Evolutionary conservation across 2,888 invertebrate genomes (phyloP).

Genomic region (Nesidiocoris tenuis): DNA sequence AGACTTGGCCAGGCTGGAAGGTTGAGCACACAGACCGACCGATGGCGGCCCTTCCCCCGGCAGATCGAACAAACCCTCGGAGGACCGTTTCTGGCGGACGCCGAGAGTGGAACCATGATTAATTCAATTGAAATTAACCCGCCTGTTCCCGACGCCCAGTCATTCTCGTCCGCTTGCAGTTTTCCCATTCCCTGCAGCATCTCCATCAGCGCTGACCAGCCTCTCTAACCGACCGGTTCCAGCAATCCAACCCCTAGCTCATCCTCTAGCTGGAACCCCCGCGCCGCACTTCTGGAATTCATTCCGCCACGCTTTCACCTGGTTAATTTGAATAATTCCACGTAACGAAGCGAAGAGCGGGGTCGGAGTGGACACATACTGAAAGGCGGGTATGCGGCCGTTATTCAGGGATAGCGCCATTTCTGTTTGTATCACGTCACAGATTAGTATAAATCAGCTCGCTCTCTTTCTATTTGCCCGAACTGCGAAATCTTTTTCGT

Average conservation of each 20-base stretch:
- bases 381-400: background rate
- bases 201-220: background rate
- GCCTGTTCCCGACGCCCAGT: conserved; percentile 9
- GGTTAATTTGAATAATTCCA: conserved; percentile 43
- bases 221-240: conserved; percentile 2
- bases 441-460: no score
- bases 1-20: conserved; percentile 2
- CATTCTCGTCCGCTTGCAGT: conserved; percentile 13
- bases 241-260: background rate
- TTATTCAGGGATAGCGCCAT: conserved; percentile 5
- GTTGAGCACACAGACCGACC: conserved; percentile 11
- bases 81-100: background rate
- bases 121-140: conserved; percentile 43
- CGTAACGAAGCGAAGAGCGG: conserved; percentile 21
- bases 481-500: no score
- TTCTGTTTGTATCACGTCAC: conserved; percentile 31
- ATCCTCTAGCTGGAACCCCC: background rate
- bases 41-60: background rate
- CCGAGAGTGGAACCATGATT: conserved; percentile 26
- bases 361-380: conserved; percentile 3
- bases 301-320: conserved; percentile 36
- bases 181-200: background rate
- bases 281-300: conserved; percentile 18
- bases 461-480: no score
- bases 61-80: background rate